Conservation (phyloP, 1,140 invertebrate genomes). For the Myzus persicae region DNA sequence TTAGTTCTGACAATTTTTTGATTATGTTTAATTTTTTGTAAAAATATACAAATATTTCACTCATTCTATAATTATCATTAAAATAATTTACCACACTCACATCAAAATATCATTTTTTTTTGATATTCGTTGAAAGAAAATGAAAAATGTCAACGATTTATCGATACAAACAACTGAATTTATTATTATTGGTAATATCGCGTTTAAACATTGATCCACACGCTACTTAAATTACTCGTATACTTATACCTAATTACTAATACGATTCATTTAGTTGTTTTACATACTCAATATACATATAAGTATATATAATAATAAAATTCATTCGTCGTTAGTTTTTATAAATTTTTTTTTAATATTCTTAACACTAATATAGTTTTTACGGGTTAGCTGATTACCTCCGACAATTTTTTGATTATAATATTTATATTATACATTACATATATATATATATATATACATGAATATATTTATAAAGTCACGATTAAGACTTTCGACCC, state of each 20-base stretch:
- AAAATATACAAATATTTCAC: background rate
- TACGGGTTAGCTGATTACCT: slow-evolving; percentile 29
- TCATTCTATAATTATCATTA: background rate
- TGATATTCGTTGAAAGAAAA: background rate
- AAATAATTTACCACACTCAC: background rate
- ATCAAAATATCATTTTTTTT: background rate
- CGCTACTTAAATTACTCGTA: slow-evolving; percentile 27
- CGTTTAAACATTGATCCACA: slow-evolving; percentile 31
- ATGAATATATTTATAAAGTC: background rate
- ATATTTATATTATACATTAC: background rate
- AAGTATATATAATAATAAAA: background rate
- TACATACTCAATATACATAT: background rate
- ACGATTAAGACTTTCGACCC: background rate
- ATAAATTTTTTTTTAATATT: background rate
- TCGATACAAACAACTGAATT: background rate
- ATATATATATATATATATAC: too few relatives aligned
- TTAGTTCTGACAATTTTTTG: background rate
- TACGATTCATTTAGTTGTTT: background rate
- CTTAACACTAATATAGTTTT: background rate
- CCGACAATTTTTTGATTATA: background rate
- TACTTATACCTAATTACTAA: background rate
- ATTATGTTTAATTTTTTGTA: background rate
- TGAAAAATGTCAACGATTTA: background rate
- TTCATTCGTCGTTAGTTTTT: background rate
- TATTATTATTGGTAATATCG: background rate